A percentile compares a stretch with the other conserved stretches of the same genome.
Evolutionary conservation across 2,797 vertebrate species (phyloP).

Genomic region (Notoglanidium macrostoma): DNA sequence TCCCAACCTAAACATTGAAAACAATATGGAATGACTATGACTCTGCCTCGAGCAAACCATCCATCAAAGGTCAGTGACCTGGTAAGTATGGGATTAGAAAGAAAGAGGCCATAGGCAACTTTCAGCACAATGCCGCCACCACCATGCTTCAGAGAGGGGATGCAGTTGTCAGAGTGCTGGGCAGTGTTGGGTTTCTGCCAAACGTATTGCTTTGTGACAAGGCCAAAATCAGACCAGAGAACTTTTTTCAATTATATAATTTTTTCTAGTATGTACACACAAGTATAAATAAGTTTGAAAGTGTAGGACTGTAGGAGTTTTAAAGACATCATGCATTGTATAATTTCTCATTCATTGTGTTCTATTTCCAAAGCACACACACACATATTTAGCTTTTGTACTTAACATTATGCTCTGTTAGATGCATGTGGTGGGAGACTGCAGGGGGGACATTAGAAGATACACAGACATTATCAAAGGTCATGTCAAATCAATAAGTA

Average conservation of each 20-base stretch:
- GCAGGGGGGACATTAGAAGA: conserved; percentile 43
- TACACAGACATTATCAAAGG: conserved; percentile 60
- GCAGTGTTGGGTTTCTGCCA: background rate
- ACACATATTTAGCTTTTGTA: conserved; percentile 22
- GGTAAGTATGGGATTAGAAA: background rate
- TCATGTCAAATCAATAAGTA: conserved; percentile 61
- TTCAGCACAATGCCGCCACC: background rate
- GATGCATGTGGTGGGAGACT: conserved; percentile 36
- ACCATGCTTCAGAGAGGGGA: background rate
- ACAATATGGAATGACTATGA: background rate
- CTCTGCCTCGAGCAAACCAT: background rate
- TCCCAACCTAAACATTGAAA: background rate
- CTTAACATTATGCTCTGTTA: conserved; percentile 37
- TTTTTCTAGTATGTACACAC: background rate
- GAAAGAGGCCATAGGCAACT: background rate
- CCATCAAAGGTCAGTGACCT: background rate
- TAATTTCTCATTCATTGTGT: background rate
- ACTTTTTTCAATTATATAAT: too few relatives aligned
- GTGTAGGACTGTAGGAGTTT: background rate
- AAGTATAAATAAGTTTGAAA: background rate
- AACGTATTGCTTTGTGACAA: background rate
- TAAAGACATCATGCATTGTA: background rate
- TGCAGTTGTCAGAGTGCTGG: background rate
- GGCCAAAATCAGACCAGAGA: background rate
- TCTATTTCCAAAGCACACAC: background rate